phyloP scores from a whole-genome alignment of 2,888 invertebrate species.

The Drepanosiphum platanoidis region DNA sequence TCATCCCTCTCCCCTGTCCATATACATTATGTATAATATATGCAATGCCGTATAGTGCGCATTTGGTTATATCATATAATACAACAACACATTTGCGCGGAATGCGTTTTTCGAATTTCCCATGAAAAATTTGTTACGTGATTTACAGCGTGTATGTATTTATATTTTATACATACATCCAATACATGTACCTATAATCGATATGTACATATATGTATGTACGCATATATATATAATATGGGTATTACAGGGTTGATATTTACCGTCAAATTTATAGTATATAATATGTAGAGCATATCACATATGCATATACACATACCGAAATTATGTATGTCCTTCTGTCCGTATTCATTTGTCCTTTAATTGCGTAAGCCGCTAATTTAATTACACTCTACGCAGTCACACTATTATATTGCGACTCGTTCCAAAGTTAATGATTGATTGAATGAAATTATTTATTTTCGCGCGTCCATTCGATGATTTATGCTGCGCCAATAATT shows the following conservation, averaged over 20 bases:
- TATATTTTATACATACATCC: neutral
- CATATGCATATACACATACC: neutral
- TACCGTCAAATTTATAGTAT: conserved; percentile 2
- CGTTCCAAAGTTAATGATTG: neutral
- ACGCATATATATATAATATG: neutral
- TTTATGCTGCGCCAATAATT: neutral
- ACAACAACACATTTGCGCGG: neutral
- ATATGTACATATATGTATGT: neutral
- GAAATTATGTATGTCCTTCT: conserved; percentile 17
- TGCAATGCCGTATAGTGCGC: neutral
- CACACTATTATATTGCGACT: neutral
- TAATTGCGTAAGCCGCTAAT: conserved; percentile 32
- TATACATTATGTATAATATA: neutral
- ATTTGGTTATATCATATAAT: neutral
- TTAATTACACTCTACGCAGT: neutral
- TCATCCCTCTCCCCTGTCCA: neutral
- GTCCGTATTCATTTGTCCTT: conserved; percentile 7
- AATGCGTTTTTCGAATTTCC: conserved; percentile 30
- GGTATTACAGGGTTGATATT: neutral
- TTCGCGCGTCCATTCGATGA: neutral
- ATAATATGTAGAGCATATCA: neutral
- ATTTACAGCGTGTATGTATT: conserved; percentile 3
- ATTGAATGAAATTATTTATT: neutral
- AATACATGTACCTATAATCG: neutral
- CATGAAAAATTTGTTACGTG: conserved; percentile 22